Evolutionary conservation across 2,113 vertebrate genomes (phyloP).

Genomic region (Caranx melampygus): DNA sequence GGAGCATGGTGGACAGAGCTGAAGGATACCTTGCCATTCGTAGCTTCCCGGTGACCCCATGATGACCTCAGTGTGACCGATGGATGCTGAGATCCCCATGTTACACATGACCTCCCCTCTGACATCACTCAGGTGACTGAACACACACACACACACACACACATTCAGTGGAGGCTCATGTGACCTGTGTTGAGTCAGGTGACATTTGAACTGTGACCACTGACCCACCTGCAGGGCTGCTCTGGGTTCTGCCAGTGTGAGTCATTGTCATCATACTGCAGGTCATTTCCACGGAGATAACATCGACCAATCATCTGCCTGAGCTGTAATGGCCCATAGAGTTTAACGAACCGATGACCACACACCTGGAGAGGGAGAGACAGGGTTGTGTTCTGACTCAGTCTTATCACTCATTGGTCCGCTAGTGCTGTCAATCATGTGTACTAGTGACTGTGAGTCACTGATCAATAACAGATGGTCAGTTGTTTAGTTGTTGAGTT

Average conservation of each 20-base stretch:
- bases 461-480: not conserved
- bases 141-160: slow-evolving; percentile 27
- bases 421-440: too few species aligned
- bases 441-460: too few species aligned
- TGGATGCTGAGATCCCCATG: slow-evolving; percentile 88
- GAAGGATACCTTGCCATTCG: slow-evolving; percentile 90
- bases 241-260: slow-evolving; percentile 70
- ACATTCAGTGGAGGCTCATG: not conserved
- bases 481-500: not conserved
- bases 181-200: not conserved
- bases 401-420: too few species aligned
- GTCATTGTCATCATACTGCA: slow-evolving; percentile 71
- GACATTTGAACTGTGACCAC: not conserved
- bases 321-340: slow-evolving; percentile 82
- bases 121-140: slow-evolving; percentile 82
- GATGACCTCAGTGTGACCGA: slow-evolving; percentile 84
- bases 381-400: too few species aligned
- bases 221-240: slow-evolving; percentile 73
- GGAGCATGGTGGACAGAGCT: not conserved
- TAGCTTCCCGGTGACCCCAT: slow-evolving; percentile 91
- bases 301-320: slow-evolving; percentile 92
- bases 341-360: slow-evolving; percentile 80
- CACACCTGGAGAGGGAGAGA: slow-evolving; percentile 63
- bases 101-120: slow-evolving; percentile 89
- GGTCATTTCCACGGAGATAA: slow-evolving; percentile 88